Conservation (phyloP, 2,113 vertebrate genomes). For the Cololabis saira region DNA sequence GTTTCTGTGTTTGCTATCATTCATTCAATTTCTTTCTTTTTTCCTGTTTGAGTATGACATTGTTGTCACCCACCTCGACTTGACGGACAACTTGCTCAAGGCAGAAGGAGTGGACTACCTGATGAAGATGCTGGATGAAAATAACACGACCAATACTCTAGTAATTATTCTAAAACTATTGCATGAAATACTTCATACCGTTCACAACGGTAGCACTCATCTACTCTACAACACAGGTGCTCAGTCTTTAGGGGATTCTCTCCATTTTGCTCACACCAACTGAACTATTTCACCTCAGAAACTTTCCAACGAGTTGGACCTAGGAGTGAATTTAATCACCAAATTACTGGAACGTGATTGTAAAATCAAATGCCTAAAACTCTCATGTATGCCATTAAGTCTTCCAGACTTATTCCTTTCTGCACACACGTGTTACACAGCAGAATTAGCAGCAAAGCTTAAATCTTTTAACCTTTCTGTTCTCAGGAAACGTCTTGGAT, state of each 20-base stretch:
- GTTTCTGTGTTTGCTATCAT: too few species aligned
- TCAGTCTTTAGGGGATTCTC: not conserved
- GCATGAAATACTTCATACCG: too few species aligned
- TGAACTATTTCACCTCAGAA: constrained; percentile 73
- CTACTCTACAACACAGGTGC: not conserved
- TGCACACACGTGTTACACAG: not conserved
- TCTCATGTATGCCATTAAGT: constrained; percentile 72
- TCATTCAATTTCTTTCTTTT: too few species aligned
- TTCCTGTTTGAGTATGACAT: too few species aligned
- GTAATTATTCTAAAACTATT: too few species aligned
- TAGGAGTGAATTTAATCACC: constrained; percentile 72
- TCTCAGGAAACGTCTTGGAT: constrained; percentile 78
- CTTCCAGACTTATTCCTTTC: not conserved
- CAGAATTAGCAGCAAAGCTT: not conserved
- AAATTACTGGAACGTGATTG: constrained; percentile 73
- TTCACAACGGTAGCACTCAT: not conserved
- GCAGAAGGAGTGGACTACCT: too few species aligned
- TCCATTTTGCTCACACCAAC: not conserved
- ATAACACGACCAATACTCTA: too few species aligned
- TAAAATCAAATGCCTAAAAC: constrained; percentile 71
- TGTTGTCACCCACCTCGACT: too few species aligned
- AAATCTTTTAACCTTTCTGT: not conserved
- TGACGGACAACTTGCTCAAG: too few species aligned
- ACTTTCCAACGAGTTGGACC: constrained; percentile 57
- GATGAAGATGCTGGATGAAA: too few species aligned